These are phyloP conservation scores for Austrolebias charrua DNA, from an alignment of 2,797 vertebrate species.

Conservation along the genomic window DNA sequence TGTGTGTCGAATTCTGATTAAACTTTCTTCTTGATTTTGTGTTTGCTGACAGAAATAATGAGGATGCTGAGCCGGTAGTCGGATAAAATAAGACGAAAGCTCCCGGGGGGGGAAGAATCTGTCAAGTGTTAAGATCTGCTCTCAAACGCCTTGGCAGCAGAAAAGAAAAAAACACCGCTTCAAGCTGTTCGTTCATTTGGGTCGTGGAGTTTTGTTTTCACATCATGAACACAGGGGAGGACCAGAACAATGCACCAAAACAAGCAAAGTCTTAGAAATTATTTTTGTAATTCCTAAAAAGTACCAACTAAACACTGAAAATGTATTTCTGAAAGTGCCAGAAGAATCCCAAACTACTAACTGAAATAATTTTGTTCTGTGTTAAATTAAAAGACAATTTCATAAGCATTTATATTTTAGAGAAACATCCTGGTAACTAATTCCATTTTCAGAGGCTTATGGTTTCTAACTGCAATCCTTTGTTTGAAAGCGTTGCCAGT, in stretches of 20 bases:
- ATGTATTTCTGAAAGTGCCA: too few relatives aligned
- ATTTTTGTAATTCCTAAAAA: background rate
- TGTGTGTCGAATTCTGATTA: background rate
- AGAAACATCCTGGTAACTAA: too few relatives aligned
- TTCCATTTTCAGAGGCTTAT: too few relatives aligned
- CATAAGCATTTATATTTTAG: too few relatives aligned
- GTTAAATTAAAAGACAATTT: too few relatives aligned
- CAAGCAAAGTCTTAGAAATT: background rate
- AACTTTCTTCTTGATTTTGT: constrained; percentile 1
- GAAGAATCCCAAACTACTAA: too few relatives aligned
- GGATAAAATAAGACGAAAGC: constrained; percentile 15
- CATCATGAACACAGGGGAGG: background rate
- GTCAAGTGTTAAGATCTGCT: constrained; percentile 14
- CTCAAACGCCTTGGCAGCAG: constrained; percentile 16
- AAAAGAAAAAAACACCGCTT: constrained; percentile 14
- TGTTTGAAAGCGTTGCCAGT: too few relatives aligned
- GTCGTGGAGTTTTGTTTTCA: constrained; percentile 17
- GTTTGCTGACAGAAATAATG: constrained; percentile 10
- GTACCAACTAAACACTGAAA: too few relatives aligned
- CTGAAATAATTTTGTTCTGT: too few relatives aligned
- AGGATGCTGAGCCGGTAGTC: constrained; percentile 40
- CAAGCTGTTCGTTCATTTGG: constrained; percentile 8
- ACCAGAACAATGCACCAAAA: background rate
- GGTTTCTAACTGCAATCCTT: too few relatives aligned
- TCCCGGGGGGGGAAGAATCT: background rate